These are phyloP conservation scores for Progne subis DNA, from an alignment of 2,113 vertebrate genomes.

Conservation along the genomic window DNA sequence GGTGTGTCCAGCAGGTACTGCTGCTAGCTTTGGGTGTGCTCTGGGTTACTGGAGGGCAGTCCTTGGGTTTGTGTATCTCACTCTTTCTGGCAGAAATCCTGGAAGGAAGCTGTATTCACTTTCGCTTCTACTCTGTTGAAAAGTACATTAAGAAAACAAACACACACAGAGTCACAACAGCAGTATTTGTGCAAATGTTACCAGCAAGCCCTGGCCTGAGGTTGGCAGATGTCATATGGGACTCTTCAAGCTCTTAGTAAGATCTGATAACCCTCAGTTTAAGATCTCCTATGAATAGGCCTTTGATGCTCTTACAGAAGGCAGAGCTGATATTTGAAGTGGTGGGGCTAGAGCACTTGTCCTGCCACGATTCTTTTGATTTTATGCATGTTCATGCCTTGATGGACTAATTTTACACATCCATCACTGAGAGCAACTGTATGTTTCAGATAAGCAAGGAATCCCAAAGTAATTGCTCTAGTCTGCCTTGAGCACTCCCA, in stretches of 20 bases:
- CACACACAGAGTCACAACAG: background rate
- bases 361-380: background rate
- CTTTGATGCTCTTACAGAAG: background rate
- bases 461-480: background rate
- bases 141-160: background rate
- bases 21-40: background rate
- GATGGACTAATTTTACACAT: background rate
- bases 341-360: background rate
- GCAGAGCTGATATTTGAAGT: background rate
- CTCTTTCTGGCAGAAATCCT: background rate
- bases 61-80: background rate
- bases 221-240: background rate
- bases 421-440: fast-evolving
- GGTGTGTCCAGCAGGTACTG: background rate
- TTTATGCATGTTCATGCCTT: background rate
- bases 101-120: background rate
- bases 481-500: background rate
- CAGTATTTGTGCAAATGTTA: background rate
- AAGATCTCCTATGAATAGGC: background rate
- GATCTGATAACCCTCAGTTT: background rate
- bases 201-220: background rate
- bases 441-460: background rate
- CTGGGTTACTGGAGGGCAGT: background rate
- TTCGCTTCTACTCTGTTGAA: background rate
- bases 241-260: background rate